Evolutionary conservation across 1,140 invertebrate species (phyloP).

Genomic region (Trypoxylus dichotomus): DNA sequence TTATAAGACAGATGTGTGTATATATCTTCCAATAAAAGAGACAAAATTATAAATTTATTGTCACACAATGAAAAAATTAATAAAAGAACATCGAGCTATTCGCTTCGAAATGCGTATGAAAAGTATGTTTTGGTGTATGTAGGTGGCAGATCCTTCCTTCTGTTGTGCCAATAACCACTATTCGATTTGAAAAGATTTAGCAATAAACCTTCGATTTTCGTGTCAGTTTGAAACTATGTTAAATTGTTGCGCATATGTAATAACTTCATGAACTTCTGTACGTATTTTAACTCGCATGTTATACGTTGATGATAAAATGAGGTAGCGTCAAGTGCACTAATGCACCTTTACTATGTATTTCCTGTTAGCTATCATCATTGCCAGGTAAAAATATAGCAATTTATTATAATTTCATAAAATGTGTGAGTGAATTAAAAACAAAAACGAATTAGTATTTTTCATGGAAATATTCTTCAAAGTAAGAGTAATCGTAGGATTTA

Average conservation of each 20-base stretch:
- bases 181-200: neutral
- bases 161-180: neutral
- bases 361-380: neutral
- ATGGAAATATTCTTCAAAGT: neutral
- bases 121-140: neutral
- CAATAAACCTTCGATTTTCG: neutral
- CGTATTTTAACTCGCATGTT: neutral
- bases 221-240: neutral
- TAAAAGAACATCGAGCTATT: neutral
- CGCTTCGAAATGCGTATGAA: neutral
- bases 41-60: too few relatives aligned
- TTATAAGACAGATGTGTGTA: too few relatives aligned
- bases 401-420: neutral
- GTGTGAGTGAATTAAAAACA: neutral
- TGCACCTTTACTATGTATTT: conserved; percentile 1
- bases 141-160: neutral
- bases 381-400: neutral
- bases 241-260: neutral
- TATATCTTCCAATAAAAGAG: too few relatives aligned
- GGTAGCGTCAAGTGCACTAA: neutral
- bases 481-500: too few relatives aligned
- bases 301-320: neutral
- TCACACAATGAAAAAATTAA: too few relatives aligned
- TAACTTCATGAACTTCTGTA: neutral
- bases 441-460: neutral